A percentile compares a stretch with the other conserved stretches of the same genome.
Conservation (phyloP, 1,140 invertebrate species). For the Drosophila sp. region DNA sequence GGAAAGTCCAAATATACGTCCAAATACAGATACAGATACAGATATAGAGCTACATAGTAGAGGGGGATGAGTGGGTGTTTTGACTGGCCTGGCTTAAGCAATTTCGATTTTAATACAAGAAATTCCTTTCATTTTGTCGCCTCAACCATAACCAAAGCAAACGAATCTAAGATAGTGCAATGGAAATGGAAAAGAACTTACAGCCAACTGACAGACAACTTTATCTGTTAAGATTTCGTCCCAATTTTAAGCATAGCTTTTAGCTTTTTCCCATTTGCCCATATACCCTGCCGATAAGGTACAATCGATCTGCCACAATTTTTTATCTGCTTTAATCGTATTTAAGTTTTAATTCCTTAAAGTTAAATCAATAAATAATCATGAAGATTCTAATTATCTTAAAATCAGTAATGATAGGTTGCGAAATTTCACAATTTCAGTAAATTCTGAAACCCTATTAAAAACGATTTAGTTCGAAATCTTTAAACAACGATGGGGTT, state of each 20-base stretch:
- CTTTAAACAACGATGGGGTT: too few species aligned
- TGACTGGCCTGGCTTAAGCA: conserved; percentile 31
- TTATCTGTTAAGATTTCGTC: conserved; percentile 50
- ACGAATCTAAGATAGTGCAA: conserved; percentile 25
- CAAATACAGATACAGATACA: not conserved
- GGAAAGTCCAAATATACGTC: conserved; percentile 32
- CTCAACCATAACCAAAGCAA: conserved; percentile 45
- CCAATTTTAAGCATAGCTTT: conserved; percentile 33
- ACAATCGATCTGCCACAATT: not conserved
- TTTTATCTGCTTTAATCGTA: not conserved
- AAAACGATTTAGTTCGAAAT: too few species aligned
- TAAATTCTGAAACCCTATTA: too few species aligned
- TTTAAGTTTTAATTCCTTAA: too few species aligned
- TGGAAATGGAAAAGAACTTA: conserved; percentile 24
- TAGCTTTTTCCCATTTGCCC: conserved; percentile 19
- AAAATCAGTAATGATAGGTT: too few species aligned
- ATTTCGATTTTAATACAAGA: conserved; percentile 80
- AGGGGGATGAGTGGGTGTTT: conserved; percentile 27
- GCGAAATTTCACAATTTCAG: too few species aligned
- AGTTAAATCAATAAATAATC: too few species aligned
- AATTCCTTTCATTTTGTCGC: conserved; percentile 71
- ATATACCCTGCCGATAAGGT: not conserved
- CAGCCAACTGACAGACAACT: conserved; percentile 57
- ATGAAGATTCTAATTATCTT: too few species aligned
- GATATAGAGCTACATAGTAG: conserved; percentile 14